Conservation (phyloP, 2,888 invertebrate species). For the Agrenia bidenticulata region DNA sequence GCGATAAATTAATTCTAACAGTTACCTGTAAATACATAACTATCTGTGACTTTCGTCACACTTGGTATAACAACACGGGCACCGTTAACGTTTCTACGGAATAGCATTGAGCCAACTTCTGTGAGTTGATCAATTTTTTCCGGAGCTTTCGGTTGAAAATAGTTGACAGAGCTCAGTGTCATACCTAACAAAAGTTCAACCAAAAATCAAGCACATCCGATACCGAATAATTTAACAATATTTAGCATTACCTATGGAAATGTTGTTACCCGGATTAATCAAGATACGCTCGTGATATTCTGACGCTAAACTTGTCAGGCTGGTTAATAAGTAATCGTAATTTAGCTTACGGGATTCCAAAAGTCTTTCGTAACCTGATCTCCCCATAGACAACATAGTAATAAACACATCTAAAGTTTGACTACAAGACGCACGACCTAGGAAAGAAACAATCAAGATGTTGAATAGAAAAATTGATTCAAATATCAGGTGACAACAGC, state of each 20-base stretch:
- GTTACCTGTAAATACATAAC: slow-evolving; percentile 63
- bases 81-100: slow-evolving; percentile 71
- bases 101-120: slow-evolving; percentile 71
- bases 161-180: not conserved
- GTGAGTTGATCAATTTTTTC: slow-evolving; percentile 60
- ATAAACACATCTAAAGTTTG: slow-evolving; percentile 74
- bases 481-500: no score
- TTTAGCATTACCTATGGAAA: slow-evolving; percentile 65
- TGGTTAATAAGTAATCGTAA: slow-evolving; percentile 64
- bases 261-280: slow-evolving; percentile 66
- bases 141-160: no score
- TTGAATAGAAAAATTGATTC: not conserved
- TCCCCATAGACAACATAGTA: slow-evolving; percentile 71
- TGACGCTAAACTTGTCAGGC: slow-evolving; percentile 62
- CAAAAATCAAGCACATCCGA: not conserved
- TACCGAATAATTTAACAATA: not conserved
- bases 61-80: slow-evolving; percentile 65
- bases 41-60: slow-evolving; percentile 62
- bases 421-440: slow-evolving; percentile 70
- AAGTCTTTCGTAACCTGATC: slow-evolving; percentile 64
- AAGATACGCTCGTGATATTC: slow-evolving; percentile 64
- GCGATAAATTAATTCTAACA: no score
- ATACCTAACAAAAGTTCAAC: not conserved
- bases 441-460: not conserved
- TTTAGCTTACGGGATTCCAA: slow-evolving; percentile 64